phyloP scores from a whole-genome alignment of 2,113 vertebrate genomes.

The Meles meles region DNA sequence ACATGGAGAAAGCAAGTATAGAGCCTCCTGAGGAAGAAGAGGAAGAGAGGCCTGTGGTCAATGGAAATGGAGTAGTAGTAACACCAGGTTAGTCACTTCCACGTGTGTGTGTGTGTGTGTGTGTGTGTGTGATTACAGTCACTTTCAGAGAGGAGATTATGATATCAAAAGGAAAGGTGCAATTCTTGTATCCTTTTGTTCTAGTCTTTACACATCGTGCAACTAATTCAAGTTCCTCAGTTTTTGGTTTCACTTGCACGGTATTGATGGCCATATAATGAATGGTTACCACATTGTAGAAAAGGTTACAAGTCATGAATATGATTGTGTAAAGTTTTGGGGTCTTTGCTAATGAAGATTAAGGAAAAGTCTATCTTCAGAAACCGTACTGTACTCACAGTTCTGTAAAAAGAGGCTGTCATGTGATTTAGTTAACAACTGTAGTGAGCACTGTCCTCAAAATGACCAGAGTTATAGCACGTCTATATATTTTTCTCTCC shows the following conservation, averaged over 20 bases:
- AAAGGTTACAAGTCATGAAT: not conserved
- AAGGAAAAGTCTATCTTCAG: not conserved
- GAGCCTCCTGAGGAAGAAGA: conserved; percentile 96
- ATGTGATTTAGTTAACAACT: not conserved
- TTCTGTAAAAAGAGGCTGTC: not conserved
- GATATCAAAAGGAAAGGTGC: not conserved
- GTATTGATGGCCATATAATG: not conserved
- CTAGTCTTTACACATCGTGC: not conserved
- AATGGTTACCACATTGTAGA: not conserved
- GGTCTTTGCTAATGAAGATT: not conserved
- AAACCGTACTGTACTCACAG: not conserved
- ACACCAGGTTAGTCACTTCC: conserved; percentile 89
- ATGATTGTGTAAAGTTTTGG: not conserved
- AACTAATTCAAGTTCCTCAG: not conserved
- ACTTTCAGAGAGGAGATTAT: not conserved
- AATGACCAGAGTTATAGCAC: not conserved
- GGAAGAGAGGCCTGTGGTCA: conserved; percentile 94
- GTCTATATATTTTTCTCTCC: not conserved
- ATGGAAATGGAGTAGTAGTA: conserved; percentile 91
- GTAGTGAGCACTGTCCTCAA: not conserved
- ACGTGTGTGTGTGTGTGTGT: fast-evolving
- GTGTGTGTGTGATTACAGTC: not conserved
- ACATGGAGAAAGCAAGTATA: conserved; percentile 97
- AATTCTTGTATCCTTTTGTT: not conserved
- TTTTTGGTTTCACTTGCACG: not conserved